Evolutionary conservation across 1,140 invertebrate species (phyloP).

Genomic region (Pachypsylla venusta): DNA sequence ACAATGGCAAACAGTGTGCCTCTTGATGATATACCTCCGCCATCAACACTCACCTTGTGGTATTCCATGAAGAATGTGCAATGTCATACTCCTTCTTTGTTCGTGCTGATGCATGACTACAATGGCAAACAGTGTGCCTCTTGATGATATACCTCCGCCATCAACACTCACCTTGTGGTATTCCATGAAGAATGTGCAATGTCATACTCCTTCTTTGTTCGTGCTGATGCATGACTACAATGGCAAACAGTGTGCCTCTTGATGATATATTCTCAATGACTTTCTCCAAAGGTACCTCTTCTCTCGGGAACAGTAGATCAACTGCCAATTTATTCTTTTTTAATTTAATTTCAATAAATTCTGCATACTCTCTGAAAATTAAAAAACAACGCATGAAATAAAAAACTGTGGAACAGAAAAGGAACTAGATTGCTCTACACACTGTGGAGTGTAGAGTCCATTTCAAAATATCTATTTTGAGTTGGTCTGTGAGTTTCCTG

Average conservation of each 20-base stretch:
- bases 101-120: constrained; percentile 75
- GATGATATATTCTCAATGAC: constrained; percentile 77
- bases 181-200: constrained; percentile 76
- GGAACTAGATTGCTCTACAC: no score
- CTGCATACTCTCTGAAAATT: constrained; percentile 60
- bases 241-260: constrained; percentile 71
- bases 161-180: constrained; percentile 59
- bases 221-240: constrained; percentile 70
- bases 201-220: constrained; percentile 73
- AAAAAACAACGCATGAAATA: neutral
- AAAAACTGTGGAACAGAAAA: no score
- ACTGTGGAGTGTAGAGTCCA: no score
- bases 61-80: constrained; percentile 79
- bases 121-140: constrained; percentile 76
- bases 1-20: no score
- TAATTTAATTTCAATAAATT: constrained; percentile 69
- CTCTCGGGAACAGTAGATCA: constrained; percentile 77
- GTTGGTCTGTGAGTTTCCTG: no score
- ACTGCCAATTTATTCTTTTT: constrained; percentile 65
- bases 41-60: constrained; percentile 78
- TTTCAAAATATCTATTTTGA: no score
- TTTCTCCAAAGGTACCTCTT: constrained; percentile 63
- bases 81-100: constrained; percentile 65
- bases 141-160: constrained; percentile 45
- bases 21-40: no score